Conservation (phyloP, 2,113 vertebrate species). For the Chiloscyllium plagiosum region DNA sequence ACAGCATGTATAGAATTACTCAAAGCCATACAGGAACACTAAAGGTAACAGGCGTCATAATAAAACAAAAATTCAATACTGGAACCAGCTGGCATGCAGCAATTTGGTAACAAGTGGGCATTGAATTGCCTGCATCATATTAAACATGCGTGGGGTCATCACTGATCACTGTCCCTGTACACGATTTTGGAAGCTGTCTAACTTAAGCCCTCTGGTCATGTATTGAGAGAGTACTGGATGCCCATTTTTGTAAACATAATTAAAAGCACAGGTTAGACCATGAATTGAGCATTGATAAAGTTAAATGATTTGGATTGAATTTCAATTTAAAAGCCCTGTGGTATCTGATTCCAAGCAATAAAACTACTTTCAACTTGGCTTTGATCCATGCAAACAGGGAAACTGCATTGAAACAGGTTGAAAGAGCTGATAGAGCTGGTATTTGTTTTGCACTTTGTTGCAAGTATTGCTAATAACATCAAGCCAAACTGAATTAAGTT, state of each 20-base stretch:
- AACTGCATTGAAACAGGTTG: not conserved
- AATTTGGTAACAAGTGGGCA: too few relatives aligned
- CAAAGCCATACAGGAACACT: too few relatives aligned
- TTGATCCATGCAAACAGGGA: not conserved
- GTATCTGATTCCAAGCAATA: constrained; percentile 18
- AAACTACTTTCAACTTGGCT: constrained; percentile 5
- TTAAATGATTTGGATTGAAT: constrained; percentile 28
- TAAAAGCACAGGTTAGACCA: not conserved
- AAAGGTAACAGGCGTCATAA: too few relatives aligned
- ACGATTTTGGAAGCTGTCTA: too few relatives aligned
- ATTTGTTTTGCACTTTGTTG: not conserved
- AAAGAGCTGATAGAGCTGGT: constrained; percentile 1
- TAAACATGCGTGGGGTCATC: too few relatives aligned
- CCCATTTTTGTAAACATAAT: not conserved
- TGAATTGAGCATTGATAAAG: constrained; percentile 19
- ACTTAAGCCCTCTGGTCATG: too few relatives aligned
- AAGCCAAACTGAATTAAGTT: constrained; percentile 23
- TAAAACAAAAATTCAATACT: too few relatives aligned
- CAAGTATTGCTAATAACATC: not conserved
- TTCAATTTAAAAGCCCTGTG: constrained; percentile 11
- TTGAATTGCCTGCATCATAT: too few relatives aligned
- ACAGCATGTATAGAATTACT: too few relatives aligned
- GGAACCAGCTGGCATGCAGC: too few relatives aligned
- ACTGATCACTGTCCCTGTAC: too few relatives aligned
- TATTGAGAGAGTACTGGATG: not conserved